A percentile compares a stretch with the other conserved stretches of the same genome.
phyloP scores from a whole-genome alignment of 2,113 vertebrate species.

The Aspidoscelis tigris region DNA sequence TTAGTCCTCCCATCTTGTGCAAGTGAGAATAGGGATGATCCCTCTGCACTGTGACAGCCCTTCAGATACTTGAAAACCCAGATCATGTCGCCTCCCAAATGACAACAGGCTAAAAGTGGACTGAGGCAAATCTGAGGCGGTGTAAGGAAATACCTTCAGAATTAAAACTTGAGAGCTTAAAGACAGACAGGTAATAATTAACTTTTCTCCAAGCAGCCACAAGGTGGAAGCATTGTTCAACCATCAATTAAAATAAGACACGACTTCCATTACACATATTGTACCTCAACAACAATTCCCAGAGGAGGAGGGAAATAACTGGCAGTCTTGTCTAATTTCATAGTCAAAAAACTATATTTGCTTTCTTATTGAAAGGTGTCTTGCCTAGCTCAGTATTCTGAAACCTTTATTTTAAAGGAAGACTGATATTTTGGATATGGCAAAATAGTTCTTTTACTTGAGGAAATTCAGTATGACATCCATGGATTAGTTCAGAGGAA shows the following conservation, averaged over 20 bases:
- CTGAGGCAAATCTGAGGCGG: too few relatives aligned
- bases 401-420: not conserved
- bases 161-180: not conserved
- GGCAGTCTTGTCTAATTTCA: not conserved
- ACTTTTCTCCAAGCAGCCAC: conserved; percentile 65
- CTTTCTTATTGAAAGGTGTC: not conserved
- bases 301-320: conserved; percentile 1
- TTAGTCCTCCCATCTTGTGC: too few relatives aligned
- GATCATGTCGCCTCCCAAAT: too few relatives aligned
- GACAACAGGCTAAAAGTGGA: too few relatives aligned
- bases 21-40: too few relatives aligned
- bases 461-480: not conserved
- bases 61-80: too few relatives aligned
- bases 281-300: not conserved
- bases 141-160: too few relatives aligned
- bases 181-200: not conserved
- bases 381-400: conserved; percentile 34
- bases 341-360: not conserved
- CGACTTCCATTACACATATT: not conserved
- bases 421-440: not conserved
- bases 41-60: too few relatives aligned
- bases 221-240: conserved; percentile 78
- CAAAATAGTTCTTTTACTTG: not conserved
- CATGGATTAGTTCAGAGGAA: not conserved
- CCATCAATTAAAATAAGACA: conserved; percentile 23